Percentiles rank a stretch among this genome's conserved stretches.
Evolutionary conservation across 1,140 invertebrate species (phyloP).

Genomic region (Calosoma granatense): DNA sequence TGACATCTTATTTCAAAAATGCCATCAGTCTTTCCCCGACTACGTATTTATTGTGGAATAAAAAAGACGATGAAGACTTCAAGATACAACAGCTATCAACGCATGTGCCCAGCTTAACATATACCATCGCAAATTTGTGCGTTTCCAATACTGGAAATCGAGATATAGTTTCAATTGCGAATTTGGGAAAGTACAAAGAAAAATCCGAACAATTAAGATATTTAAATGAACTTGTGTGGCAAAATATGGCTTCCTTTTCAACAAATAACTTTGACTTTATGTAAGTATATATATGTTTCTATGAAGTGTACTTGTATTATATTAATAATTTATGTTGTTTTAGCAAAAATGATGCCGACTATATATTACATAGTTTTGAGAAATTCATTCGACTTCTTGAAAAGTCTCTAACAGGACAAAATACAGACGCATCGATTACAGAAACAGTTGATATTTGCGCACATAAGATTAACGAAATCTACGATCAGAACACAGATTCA

Average conservation of each 20-base stretch:
- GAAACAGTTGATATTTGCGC: background rate
- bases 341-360: background rate
- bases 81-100: background rate
- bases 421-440: background rate
- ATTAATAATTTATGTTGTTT: background rate
- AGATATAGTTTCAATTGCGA: constrained; percentile 20
- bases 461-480: background rate
- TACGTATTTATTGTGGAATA: background rate
- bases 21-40: background rate
- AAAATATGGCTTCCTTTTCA: constrained; percentile 34
- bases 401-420: background rate
- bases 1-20: background rate
- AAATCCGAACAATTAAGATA: constrained; percentile 31
- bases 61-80: background rate
- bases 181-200: constrained; percentile 31
- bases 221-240: constrained; percentile 40
- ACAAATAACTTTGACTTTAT: constrained; percentile 23
- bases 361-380: background rate
- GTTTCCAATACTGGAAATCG: background rate
- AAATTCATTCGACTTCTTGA: background rate
- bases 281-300: background rate
- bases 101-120: background rate
- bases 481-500: background rate
- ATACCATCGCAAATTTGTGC: background rate
- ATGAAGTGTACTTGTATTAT: too few species aligned